These are phyloP conservation scores for Ondatra zibethicus DNA, from an alignment of 2,113 vertebrate genomes.

Conservation along the genomic window DNA sequence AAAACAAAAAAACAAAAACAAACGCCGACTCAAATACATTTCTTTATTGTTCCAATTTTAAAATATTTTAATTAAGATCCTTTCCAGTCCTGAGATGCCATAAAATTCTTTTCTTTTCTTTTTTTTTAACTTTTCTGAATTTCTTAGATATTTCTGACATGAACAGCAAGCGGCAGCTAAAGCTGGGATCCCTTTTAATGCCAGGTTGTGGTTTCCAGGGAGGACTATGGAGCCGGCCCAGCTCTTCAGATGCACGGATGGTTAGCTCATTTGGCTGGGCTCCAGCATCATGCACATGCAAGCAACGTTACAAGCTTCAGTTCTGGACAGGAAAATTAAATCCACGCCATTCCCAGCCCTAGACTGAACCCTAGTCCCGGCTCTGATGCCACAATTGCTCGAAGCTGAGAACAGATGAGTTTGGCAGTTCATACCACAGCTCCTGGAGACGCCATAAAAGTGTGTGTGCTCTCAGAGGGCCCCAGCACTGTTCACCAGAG, in stretches of 20 bases:
- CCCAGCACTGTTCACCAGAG: rapidly evolving
- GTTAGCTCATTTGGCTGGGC: conserved; percentile 41
- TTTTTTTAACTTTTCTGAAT: background rate
- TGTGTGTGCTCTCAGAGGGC: background rate
- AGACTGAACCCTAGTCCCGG: background rate
- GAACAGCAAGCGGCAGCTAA: conserved; percentile 39
- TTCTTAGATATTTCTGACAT: conserved; percentile 69
- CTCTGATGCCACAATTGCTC: background rate
- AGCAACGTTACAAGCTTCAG: background rate
- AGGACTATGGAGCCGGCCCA: background rate
- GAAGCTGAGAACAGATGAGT: background rate
- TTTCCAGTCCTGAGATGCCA: conserved; percentile 19
- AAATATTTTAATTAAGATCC: conserved; percentile 56
- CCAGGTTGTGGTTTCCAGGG: conserved; percentile 61
- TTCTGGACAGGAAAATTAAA: background rate
- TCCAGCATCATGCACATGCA: background rate
- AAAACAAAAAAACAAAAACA: background rate
- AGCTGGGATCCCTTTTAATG: conserved; percentile 33
- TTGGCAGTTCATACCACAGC: background rate
- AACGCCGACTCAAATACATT: background rate
- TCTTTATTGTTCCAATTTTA: conserved; percentile 27
- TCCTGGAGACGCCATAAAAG: background rate
- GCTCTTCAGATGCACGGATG: background rate
- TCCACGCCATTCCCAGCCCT: background rate
- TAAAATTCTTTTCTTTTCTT: background rate